Evolutionary conservation across 1,140 invertebrate species (phyloP).

Genomic region (Anthonomus grandis): DNA sequence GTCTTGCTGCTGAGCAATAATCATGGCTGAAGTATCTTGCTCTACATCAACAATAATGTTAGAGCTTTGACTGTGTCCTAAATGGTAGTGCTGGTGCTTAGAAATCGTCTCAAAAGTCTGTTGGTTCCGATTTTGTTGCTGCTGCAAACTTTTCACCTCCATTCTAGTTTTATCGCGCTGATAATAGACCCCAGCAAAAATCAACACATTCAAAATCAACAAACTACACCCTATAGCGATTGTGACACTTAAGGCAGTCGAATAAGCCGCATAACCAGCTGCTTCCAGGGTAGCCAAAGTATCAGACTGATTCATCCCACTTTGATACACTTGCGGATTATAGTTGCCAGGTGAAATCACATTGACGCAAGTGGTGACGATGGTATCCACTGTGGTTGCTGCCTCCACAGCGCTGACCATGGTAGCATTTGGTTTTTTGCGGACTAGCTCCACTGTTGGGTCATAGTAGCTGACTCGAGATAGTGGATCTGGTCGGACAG

Average conservation of each 20-base stretch:
- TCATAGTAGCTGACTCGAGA: conserved; percentile 58
- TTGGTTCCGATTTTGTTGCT: conserved; percentile 67
- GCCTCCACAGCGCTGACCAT: conserved; percentile 51
- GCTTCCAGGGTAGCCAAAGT: conserved; percentile 73
- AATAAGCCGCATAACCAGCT: conserved; percentile 75
- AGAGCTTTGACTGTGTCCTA: conserved; percentile 64
- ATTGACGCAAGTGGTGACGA: conserved; percentile 56
- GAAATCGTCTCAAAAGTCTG: conserved; percentile 66
- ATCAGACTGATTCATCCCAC: conserved; percentile 61
- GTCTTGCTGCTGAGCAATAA: conserved; percentile 56
- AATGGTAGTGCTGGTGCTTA: conserved; percentile 65
- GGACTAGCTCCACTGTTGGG: conserved; percentile 56
- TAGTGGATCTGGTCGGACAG: conserved; percentile 74
- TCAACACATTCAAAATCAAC: conserved; percentile 79
- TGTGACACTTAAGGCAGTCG: conserved; percentile 79
- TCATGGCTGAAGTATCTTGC: conserved; percentile 65
- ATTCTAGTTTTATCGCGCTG: conserved; percentile 77
- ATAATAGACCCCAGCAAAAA: conserved; percentile 84
- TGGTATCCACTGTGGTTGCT: conserved; percentile 57
- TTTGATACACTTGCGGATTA: conserved; percentile 56
- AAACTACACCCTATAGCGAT: conserved; percentile 86
- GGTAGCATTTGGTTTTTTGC: conserved; percentile 55
- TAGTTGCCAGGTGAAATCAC: conserved; percentile 54
- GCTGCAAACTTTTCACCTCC: conserved; percentile 72
- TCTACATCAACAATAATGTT: conserved; percentile 79